Evolutionary conservation across 2,797 vertebrate species (phyloP).

Genomic region (Acipenser oxyrinchus): DNA sequence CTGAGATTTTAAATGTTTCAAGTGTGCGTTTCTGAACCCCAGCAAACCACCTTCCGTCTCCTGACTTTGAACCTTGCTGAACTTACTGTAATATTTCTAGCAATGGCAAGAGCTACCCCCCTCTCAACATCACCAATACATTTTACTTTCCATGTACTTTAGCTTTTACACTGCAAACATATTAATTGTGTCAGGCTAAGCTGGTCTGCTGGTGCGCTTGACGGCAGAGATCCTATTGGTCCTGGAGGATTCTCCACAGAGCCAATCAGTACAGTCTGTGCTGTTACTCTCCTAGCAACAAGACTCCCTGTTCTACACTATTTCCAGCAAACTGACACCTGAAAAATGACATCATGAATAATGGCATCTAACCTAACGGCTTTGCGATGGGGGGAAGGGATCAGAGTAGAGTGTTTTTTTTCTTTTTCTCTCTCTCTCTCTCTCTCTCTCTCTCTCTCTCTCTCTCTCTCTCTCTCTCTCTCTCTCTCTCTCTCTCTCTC

Average conservation of each 20-base stretch:
- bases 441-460: slow-evolving; percentile 5
- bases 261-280: slow-evolving; percentile 66
- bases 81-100: background rate
- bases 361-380: slow-evolving; percentile 51
- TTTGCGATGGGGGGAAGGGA: slow-evolving; percentile 51
- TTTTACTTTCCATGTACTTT: slow-evolving; percentile 54
- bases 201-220: slow-evolving; percentile 46
- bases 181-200: slow-evolving; percentile 68
- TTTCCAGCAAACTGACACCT: slow-evolving; percentile 75
- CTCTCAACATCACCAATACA: slow-evolving; percentile 48
- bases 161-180: slow-evolving; percentile 70
- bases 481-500: too few species aligned
- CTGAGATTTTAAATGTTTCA: too few species aligned
- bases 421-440: slow-evolving; percentile 25
- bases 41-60: too few species aligned
- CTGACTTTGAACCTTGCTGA: background rate
- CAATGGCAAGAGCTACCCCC: slow-evolving; percentile 18
- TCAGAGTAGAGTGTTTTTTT: slow-evolving; percentile 31
- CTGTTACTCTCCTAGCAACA: slow-evolving; percentile 92
- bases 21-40: too few species aligned
- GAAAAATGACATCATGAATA: slow-evolving; percentile 80
- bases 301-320: slow-evolving; percentile 55
- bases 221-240: slow-evolving; percentile 61
- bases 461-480: too few species aligned
- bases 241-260: slow-evolving; percentile 40